Conservation (phyloP, 2,797 vertebrate genomes). For the Sebastolobus alascanus region DNA sequence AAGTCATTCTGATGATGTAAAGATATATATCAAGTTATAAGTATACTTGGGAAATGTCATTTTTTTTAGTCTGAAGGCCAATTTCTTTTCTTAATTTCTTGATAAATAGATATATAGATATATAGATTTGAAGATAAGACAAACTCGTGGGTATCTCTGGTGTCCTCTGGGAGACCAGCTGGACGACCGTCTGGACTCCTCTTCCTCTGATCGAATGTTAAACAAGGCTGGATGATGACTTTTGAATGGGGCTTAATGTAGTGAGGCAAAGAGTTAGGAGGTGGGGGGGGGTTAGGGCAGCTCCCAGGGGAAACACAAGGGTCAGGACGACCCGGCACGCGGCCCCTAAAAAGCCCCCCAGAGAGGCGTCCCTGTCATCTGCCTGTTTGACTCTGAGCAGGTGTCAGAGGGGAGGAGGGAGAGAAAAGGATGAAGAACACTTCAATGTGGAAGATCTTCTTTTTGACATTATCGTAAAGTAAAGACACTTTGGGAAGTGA, state of each 20-base stretch:
- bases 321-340: constrained; percentile 39
- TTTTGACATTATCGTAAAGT: too few species aligned
- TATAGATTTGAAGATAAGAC: background rate
- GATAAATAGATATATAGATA: background rate
- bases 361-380: constrained; percentile 57
- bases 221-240: constrained; percentile 58
- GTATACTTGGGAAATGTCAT: too few species aligned
- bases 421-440: background rate
- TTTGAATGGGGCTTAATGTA: constrained; percentile 70
- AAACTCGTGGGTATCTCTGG: background rate
- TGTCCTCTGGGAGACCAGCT: constrained; percentile 70
- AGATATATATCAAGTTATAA: too few species aligned
- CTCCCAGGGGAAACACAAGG: constrained; percentile 32
- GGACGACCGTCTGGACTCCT: constrained; percentile 50
- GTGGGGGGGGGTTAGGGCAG: background rate
- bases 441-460: background rate
- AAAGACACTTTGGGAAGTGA: background rate
- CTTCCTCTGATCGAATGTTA: constrained; percentile 44
- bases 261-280: constrained; percentile 16
- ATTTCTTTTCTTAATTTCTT: fast-evolving
- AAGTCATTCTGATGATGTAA: too few species aligned
- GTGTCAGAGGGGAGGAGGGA: constrained; percentile 17
- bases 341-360: constrained; percentile 49
- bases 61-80: too few species aligned
- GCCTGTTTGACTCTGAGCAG: constrained; percentile 42